Evolutionary conservation across 2,888 invertebrate species (phyloP).

Genomic region (Lysandra bellargus): DNA sequence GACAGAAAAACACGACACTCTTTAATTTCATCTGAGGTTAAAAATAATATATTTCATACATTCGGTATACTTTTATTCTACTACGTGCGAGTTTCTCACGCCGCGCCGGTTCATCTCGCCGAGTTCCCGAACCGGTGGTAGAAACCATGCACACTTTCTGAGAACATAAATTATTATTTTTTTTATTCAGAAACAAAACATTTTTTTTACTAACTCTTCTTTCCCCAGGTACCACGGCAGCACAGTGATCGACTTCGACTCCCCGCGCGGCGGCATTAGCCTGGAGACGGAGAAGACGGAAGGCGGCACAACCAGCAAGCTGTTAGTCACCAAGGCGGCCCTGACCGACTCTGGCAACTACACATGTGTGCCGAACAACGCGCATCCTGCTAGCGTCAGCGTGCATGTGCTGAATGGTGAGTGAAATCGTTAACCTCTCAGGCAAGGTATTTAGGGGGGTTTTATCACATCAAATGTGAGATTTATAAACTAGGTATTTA

Average conservation of each 20-base stretch:
- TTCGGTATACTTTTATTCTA: no score
- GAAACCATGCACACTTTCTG: no score
- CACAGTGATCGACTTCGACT: constrained; percentile 90
- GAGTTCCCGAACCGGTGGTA: no score
- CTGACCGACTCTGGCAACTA: constrained; percentile 93
- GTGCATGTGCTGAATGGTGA: constrained; percentile 93
- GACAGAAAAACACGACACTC: no score
- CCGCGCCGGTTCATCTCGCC: no score
- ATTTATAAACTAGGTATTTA: no score
- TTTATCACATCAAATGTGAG: no score
- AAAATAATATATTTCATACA: no score
- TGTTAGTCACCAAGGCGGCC: constrained; percentile 92
- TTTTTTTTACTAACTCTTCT: background rate
- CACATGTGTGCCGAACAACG: constrained; percentile 92
- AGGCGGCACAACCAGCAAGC: constrained; percentile 90
- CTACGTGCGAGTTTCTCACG: background rate
- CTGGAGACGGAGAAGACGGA: constrained; percentile 94
- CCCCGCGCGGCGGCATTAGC: constrained; percentile 91
- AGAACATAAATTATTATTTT: no score
- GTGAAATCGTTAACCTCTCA: constrained; percentile 39
- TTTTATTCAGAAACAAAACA: no score
- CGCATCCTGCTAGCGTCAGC: constrained; percentile 89
- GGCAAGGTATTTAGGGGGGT: no score
- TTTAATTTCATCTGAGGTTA: no score
- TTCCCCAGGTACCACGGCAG: constrained; percentile 88